Base-by-base conservation (phyloP, 2,888 invertebrate genomes). In the Argyresthia goedartella region DNA sequence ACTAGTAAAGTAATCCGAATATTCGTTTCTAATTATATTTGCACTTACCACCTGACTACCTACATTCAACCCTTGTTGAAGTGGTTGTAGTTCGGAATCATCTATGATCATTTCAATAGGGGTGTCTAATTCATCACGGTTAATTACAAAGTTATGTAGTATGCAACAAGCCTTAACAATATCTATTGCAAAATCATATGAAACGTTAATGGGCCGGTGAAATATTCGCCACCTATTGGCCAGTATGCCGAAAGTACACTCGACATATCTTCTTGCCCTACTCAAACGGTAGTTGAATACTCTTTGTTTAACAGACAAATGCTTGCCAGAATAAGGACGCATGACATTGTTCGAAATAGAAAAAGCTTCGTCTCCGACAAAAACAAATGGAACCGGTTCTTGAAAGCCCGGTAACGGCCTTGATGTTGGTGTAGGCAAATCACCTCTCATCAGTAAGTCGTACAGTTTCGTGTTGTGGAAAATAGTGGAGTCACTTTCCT, bases 211-310 rank as follows among this genome's bases (percentile, higher is more conserved):
- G 43, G 53, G 51, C 43, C 55, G 46, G 45, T 55, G 51, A 41
- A 55, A 51, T 41, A 55, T 55, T 44, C 51, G 14, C 52, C 50
- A 55, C 49, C 52, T 55, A 44, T 55, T 55, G 11, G 25, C 33
- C 49, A 56, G 59, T 53, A 48, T 54, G 25, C 61, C 61, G 55
- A 62, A 63, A 11, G 60, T 43, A 49, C 61, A 61, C 53, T 63
- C 63, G 25, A 63, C 52, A 51, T 60, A 56, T 13, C 61, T 56
- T 34, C 63, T 49, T 42, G 56, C 63, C 34, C 60, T 54, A 46
- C 59, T 55, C 25, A 63, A 53, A 50, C 64, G 35, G 52, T 65
- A 60, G 50, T 64, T 62, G 43, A 60, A 61, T 14, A 57, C 52
- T 49, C 52, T 41, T 16, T 47, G 49, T 45, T 55, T 52, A 36